These are phyloP conservation scores for Callimorpha dominula DNA, from an alignment of 2,888 invertebrate species.

Conservation along the genomic window DNA sequence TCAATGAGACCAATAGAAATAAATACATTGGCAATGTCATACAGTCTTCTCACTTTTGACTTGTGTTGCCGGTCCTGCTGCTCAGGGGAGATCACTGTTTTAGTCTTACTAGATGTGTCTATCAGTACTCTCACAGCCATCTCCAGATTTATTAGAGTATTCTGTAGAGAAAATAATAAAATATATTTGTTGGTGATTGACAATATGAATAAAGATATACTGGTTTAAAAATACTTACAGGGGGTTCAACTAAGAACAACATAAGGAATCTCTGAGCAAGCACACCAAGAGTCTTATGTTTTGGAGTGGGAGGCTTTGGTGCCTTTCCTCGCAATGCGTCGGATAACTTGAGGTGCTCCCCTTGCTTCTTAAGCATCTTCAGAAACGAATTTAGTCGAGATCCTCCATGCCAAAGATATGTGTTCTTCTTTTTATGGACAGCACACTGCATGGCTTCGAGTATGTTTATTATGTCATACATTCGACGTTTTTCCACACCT, in stretches of 20 bases:
- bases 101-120: conserved; percentile 80
- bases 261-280: conserved; percentile 91
- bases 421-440: conserved; percentile 89
- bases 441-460: conserved; percentile 91
- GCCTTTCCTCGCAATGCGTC: conserved; percentile 83
- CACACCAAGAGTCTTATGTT: conserved; percentile 89
- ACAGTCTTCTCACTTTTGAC: conserved; percentile 91
- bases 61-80: conserved; percentile 86
- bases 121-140: conserved; percentile 89
- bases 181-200: not conserved
- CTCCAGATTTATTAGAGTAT: conserved; percentile 89
- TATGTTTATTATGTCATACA: conserved; percentile 92
- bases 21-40: conserved; percentile 93
- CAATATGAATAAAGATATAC: not conserved
- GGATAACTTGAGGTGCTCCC: conserved; percentile 83
- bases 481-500: conserved; percentile 89
- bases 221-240: conserved; percentile 76
- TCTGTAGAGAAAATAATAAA: conserved; percentile 71
- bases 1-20: conserved; percentile 91
- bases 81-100: conserved; percentile 81
- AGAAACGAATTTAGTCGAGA: conserved; percentile 87
- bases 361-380: conserved; percentile 87
- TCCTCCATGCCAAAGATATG: conserved; percentile 90
- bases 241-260: conserved; percentile 89
- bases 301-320: conserved; percentile 81